These are phyloP conservation scores for Onthophagus sagittarius DNA, from an alignment of 2,888 invertebrate genomes.

Conservation along the genomic window DNA sequence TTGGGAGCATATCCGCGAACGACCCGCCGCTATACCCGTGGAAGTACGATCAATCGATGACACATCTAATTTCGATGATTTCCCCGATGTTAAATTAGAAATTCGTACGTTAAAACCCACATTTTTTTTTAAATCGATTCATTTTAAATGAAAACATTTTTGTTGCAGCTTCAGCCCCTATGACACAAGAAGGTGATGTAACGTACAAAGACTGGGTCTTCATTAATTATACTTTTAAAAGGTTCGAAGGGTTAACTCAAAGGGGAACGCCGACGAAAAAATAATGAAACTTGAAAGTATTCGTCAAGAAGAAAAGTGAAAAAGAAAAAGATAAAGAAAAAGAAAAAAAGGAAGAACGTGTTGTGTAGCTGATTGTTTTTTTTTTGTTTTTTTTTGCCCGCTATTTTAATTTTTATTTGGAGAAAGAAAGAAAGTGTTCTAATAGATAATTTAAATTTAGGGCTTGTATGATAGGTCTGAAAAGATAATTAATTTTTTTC, in stretches of 20 bases:
- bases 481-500: background rate
- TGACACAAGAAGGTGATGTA: constrained; percentile 85
- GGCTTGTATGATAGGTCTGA: background rate
- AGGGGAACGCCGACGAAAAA: constrained; percentile 80
- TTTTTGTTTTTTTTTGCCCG: no score
- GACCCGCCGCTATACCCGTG: constrained; percentile 96
- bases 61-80: constrained; percentile 99
- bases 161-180: constrained; percentile 75
- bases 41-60: constrained; percentile 99
- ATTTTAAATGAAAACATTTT: constrained; percentile 12
- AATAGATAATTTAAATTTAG: background rate
- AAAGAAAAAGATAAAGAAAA: background rate
- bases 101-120: constrained; percentile 80
- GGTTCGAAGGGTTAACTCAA: constrained; percentile 96
- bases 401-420: no score
- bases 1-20: constrained; percentile 98
- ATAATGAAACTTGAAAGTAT: constrained; percentile 44
- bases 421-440: no score
- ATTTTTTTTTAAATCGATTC: background rate
- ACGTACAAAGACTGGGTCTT: constrained; percentile 99
- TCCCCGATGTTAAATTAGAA: constrained; percentile 97
- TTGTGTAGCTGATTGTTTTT: no score
- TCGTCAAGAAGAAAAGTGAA: background rate
- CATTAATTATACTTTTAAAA: constrained; percentile 99
- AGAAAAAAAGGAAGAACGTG: background rate